A percentile compares a stretch with the other conserved stretches of the same genome.
phyloP scores from a whole-genome alignment of 2,113 vertebrate species.

The Eulacestoma nigropectus region DNA sequence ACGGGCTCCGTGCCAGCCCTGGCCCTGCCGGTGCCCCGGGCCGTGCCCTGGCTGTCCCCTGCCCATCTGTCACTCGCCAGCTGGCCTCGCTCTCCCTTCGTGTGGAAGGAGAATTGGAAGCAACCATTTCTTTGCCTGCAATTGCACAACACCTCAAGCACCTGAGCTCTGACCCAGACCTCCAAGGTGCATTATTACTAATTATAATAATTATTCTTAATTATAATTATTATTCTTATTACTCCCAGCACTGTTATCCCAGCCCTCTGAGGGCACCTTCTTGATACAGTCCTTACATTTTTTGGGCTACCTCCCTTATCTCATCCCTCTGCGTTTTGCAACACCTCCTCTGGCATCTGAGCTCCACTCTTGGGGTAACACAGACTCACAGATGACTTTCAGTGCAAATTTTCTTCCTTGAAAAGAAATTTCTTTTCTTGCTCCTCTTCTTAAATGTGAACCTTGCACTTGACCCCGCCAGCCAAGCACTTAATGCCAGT shows the following conservation, averaged over 20 bases:
- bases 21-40: neutral
- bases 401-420: neutral
- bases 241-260: neutral
- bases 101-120: neutral
- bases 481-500: neutral
- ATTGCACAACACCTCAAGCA: neutral
- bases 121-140: neutral
- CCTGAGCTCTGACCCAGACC: neutral
- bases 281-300: neutral
- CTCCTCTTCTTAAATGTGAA: neutral
- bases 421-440: neutral
- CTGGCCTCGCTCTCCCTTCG: neutral
- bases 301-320: neutral
- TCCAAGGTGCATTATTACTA: neutral
- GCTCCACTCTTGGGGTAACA: neutral
- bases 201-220: neutral
- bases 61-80: neutral
- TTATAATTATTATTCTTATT: neutral
- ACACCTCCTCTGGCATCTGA: neutral
- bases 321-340: neutral
- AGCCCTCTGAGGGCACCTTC: neutral
- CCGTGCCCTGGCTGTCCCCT: accelerated
- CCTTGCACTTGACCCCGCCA: neutral
- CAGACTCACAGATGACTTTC: neutral
- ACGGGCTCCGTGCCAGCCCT: neutral